Evolutionary conservation across 2,113 vertebrate genomes (phyloP).

Genomic region (Lucifuga dentata): DNA sequence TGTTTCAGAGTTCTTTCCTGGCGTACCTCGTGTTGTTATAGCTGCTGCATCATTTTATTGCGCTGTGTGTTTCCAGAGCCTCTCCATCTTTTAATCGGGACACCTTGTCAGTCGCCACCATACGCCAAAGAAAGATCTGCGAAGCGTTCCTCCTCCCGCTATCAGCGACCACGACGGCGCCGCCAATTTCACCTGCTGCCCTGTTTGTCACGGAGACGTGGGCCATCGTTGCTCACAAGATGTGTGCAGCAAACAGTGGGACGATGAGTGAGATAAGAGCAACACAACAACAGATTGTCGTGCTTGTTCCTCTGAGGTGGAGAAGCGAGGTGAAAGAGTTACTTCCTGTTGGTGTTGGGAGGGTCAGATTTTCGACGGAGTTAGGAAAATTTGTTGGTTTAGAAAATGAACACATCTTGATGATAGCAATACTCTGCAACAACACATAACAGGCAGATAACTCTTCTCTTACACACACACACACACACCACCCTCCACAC

Average conservation of each 20-base stretch:
- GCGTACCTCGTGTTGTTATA: slow-evolving; percentile 15
- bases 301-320: not conserved
- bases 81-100: not conserved
- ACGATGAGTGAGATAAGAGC: slow-evolving; percentile 1
- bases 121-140: not conserved
- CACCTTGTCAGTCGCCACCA: not conserved
- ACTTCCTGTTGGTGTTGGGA: slow-evolving; percentile 8
- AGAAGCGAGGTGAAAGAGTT: slow-evolving; percentile 4
- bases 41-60: no score
- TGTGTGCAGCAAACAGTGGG: slow-evolving; percentile 4
- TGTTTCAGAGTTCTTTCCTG: not conserved
- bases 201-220: slow-evolving; percentile 7
- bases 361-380: no score
- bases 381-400: no score
- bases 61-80: slow-evolving; percentile 8
- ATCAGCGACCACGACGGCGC: slow-evolving; percentile 13
- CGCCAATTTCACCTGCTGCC: slow-evolving; percentile 13
- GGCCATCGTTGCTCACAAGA: not conserved
- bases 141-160: slow-evolving; percentile 5
- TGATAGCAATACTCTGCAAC: no score
- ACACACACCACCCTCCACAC: no score
- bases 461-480: no score
- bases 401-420: no score
- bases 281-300: not conserved
- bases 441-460: no score